Evolutionary conservation across 2,113 vertebrate genomes (phyloP).

Genomic region (Agelaius tricolor): DNA sequence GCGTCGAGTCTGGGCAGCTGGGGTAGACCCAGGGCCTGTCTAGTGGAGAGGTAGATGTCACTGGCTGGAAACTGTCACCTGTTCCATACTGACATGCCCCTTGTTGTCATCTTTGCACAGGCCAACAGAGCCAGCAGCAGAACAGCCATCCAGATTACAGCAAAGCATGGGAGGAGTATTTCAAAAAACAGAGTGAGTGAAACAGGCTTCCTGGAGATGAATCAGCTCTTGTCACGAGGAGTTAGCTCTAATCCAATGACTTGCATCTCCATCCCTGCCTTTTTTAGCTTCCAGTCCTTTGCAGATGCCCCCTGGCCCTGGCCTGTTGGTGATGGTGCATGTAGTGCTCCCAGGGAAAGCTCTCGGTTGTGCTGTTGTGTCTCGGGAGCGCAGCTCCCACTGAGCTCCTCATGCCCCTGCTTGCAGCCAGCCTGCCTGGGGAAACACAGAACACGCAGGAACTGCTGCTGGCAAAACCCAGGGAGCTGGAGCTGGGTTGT

Average conservation of each 20-base stretch:
- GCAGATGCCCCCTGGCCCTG: not conserved
- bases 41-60: not conserved
- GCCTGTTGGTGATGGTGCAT: constrained; percentile 1
- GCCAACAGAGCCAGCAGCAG: constrained; percentile 93
- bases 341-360: not conserved
- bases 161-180: constrained; percentile 95
- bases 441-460: not conserved
- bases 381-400: not conserved
- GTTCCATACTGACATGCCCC: constrained; percentile 37
- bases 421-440: not conserved
- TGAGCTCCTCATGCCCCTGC: rapidly evolving
- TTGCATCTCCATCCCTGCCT: not conserved
- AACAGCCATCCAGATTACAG: constrained; percentile 90
- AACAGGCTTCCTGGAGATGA: not conserved
- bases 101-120: constrained; percentile 72
- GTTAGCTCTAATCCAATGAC: not conserved
- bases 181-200: constrained; percentile 90
- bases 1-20: not conserved
- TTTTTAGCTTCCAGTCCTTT: not conserved
- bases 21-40: not conserved
- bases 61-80: constrained; percentile 30
- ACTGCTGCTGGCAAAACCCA: not conserved
- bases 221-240: not conserved
- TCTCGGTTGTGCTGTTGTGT: not conserved
- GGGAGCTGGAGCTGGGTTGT: not conserved